Evolutionary conservation across 2,113 vertebrate species (phyloP).

Genomic region (Eurystomus gularis): DNA sequence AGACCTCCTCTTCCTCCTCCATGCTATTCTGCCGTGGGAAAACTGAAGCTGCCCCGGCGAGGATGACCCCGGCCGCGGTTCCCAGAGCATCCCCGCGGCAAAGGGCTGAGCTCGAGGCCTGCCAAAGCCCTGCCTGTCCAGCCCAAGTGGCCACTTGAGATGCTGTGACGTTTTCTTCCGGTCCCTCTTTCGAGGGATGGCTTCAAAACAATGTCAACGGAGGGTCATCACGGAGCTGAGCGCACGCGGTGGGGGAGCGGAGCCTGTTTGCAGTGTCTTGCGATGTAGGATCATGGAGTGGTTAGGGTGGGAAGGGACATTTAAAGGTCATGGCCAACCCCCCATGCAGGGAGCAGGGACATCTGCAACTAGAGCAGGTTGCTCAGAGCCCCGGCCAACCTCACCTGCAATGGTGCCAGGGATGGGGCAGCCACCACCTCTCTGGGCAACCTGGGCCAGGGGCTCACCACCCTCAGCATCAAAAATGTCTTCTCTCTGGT

Average conservation of each 20-base stretch:
- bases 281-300: too few species aligned
- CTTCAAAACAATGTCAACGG: neutral
- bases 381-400: too few species aligned
- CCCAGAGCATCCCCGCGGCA: neutral
- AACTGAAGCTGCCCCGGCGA: neutral
- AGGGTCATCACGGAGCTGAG: rapidly evolving
- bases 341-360: too few species aligned
- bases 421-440: neutral
- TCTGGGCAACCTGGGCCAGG: neutral
- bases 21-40: neutral
- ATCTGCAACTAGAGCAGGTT: too few species aligned
- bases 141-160: neutral
- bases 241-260: rapidly evolving
- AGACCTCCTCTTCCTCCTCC: neutral
- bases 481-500: neutral
- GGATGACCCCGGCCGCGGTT: neutral
- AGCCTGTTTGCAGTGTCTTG: rapidly evolving
- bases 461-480: neutral
- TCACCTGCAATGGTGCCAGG: neutral
- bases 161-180: neutral
- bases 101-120: rapidly evolving
- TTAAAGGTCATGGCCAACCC: neutral
- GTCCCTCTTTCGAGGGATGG: neutral
- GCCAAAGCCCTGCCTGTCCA: neutral
- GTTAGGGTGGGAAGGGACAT: neutral